Evolutionary conservation across 2,113 vertebrate species (phyloP), one percentile per base, ranked within the genome.

Genomic region (Podiceps cristatus): DNA sequence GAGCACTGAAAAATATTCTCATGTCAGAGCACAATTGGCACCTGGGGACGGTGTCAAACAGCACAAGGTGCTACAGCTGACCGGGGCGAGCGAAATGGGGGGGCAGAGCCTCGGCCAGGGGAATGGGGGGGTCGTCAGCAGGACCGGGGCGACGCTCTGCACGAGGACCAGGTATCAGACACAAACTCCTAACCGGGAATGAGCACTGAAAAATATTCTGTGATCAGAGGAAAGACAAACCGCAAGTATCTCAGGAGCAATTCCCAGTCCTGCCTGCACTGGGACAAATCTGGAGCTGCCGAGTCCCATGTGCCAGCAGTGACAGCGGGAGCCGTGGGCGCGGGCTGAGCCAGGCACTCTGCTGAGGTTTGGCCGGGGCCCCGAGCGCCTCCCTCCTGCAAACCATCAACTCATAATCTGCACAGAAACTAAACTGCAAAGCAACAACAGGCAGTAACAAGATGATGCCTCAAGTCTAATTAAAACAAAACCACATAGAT

Each of bases 91-190:
- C 25, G 5, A 2, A 22, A 28, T 3, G 0, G 49, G 22, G 50
- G 31, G 33, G 66, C 59, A 73, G 53, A 60, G 59, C 62, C 42
- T 27, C 2, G 2, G 31, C 14, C 37, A 12, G 47, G 72, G 28
- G 6, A n/a, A 15, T 23, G n/a, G 27, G 23, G 23, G 47, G 27
- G 47, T 23, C 16, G 27, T 5, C 19, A 23, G 18, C 82, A 60
- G 29, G 55, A 37, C 5, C 0, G 0, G 25, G 19, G 29, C 0
- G 15, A n/a, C 45, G 88, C 24, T 31, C 90, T 1, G 9, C 37
- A 6, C 3, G 0, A 0, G 42, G 45, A 40, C 13, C 22, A 9
- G n/a, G 31, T 7, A 23, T 7, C 2, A 6, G 50, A 18, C 7
- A 40, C 33, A 35, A 12, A 22, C 6, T 29, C n/a, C 28, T 7